These are phyloP conservation scores for Eulemur macaco DNA, from an alignment of 2,113 vertebrate species.

Conservation along the genomic window DNA sequence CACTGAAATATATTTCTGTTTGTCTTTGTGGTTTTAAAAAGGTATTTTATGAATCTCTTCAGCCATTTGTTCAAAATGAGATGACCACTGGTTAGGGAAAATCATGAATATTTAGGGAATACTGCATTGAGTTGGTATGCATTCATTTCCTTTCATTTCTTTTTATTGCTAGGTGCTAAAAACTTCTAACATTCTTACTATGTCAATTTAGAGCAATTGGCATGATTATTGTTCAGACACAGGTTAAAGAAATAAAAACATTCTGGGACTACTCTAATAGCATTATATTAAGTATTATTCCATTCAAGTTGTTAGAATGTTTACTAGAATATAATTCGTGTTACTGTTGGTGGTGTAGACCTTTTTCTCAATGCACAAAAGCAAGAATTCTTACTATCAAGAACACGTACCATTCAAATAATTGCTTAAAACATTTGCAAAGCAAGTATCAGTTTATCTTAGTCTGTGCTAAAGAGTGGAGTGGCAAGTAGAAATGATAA, in stretches of 20 bases:
- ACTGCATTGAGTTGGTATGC: background rate
- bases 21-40: background rate
- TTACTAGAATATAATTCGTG: background rate
- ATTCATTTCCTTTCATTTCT: background rate
- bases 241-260: background rate
- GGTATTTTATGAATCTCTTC: background rate
- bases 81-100: background rate
- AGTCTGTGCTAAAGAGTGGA: background rate
- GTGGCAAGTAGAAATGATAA: background rate
- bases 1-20: background rate
- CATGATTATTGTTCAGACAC: background rate
- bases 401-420: background rate
- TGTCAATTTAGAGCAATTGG: background rate
- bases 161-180: background rate
- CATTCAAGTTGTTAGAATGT: background rate
- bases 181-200: background rate
- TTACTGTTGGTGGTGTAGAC: background rate
- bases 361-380: background rate
- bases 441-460: background rate
- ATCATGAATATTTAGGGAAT: background rate
- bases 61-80: background rate
- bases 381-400: background rate
- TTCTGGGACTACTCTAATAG: background rate
- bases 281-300: background rate
- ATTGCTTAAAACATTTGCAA: background rate